These are phyloP conservation scores for Helicolenus hilgendorfi DNA, from an alignment of 2,797 vertebrate genomes.

Conservation along the genomic window DNA sequence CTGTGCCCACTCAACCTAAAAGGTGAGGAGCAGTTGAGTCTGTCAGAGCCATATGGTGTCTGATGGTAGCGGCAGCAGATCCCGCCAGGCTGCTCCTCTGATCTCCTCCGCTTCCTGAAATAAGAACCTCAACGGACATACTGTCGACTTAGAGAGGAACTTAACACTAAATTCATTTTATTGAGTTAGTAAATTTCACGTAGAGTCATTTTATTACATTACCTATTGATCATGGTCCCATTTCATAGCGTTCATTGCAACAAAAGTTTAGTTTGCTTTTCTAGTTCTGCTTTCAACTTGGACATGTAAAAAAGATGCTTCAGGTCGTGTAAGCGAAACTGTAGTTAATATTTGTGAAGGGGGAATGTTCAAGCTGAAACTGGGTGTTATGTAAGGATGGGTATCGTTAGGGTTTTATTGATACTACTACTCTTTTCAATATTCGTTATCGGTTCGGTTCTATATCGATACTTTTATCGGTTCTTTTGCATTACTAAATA, in stretches of 20 bases:
- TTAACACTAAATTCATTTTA: neutral
- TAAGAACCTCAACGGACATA: neutral
- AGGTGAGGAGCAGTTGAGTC: conserved; percentile 58
- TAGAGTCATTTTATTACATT: neutral
- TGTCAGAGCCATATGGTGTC: conserved; percentile 43
- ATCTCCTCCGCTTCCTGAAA: neutral
- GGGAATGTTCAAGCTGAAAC: neutral
- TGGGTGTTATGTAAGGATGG: too few species aligned
- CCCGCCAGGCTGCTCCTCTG: neutral
- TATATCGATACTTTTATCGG: too few species aligned
- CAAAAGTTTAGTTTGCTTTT: neutral
- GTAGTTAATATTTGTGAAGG: neutral
- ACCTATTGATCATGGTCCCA: too few species aligned
- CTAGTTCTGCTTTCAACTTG: neutral
- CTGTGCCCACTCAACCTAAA: conserved; percentile 64
- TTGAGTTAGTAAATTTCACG: neutral
- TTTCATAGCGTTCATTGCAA: too few species aligned
- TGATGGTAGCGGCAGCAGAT: conserved; percentile 7
- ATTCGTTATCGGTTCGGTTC: too few species aligned
- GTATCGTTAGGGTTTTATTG: too few species aligned
- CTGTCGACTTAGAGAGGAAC: neutral
- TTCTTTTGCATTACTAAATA: too few species aligned
- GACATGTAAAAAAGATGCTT: neutral
- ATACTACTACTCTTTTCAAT: too few species aligned
- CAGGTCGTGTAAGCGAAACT: neutral